Conservation (phyloP, 2,113 vertebrate genomes). For the Hemiprocne comata region DNA sequence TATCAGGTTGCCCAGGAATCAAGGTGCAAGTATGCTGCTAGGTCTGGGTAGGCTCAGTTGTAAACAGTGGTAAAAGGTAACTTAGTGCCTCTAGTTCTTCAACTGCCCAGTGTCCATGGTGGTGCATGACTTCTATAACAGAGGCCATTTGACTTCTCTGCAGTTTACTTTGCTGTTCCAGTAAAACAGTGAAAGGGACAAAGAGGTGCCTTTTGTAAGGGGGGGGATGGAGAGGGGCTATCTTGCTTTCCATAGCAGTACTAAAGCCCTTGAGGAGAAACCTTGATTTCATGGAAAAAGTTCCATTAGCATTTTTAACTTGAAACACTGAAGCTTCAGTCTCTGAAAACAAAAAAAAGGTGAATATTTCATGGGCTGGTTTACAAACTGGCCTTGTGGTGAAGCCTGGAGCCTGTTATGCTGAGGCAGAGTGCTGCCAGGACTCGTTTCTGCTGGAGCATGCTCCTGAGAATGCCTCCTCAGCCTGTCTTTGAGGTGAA, state of each 20-base stretch:
- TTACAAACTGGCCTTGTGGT: no score
- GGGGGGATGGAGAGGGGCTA: no score
- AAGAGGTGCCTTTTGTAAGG: no score
- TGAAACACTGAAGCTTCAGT: background rate
- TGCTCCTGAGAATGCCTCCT: background rate
- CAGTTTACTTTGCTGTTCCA: background rate
- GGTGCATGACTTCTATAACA: no score
- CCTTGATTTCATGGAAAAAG: no score
- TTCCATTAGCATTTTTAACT: background rate
- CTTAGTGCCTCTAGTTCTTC: background rate
- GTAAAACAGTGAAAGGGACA: no score
- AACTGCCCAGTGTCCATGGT: rapidly evolving
- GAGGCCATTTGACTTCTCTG: background rate
- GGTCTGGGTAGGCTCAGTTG: background rate
- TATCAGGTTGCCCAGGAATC: no score
- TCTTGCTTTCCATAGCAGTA: no score
- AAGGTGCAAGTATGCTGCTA: background rate
- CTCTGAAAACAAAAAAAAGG: no score
- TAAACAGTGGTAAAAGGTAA: background rate
- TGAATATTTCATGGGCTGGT: no score
- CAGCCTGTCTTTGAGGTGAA: background rate
- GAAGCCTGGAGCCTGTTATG: background rate
- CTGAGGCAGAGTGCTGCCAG: background rate
- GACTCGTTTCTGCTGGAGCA: background rate
- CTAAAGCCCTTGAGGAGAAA: no score